Percentiles rank a stretch among this genome's conserved stretches.
Evolutionary conservation across 1,140 invertebrate genomes (phyloP).

Genomic region (Drosophila subobscura): DNA sequence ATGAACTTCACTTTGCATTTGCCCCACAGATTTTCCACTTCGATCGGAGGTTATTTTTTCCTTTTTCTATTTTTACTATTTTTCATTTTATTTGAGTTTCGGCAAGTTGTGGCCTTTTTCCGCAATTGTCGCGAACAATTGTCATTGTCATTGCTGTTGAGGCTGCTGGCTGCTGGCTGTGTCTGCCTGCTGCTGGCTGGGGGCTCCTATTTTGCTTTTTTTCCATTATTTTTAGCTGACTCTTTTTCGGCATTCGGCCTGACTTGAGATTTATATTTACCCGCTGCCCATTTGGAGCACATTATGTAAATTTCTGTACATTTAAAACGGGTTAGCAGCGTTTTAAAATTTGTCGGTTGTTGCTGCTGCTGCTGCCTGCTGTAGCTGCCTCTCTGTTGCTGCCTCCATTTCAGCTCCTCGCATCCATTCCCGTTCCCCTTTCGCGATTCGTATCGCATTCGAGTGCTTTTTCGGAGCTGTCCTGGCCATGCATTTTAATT

Average conservation of each 20-base stretch:
- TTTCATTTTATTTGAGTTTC: conserved; percentile 15
- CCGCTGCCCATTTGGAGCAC: conserved; percentile 72
- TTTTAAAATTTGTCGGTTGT: conserved; percentile 53
- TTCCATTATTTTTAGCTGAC: conserved; percentile 21
- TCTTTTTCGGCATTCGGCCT: conserved; percentile 52
- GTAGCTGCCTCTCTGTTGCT: conserved; percentile 21
- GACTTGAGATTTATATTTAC: conserved; percentile 69
- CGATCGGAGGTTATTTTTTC: no score
- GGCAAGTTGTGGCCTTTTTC: conserved; percentile 68
- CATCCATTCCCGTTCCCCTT: conserved; percentile 11
- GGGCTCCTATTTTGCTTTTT: conserved; percentile 4
- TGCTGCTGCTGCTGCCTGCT: conserved; percentile 24
- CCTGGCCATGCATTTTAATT: conserved; percentile 73
- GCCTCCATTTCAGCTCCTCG: conserved; percentile 11
- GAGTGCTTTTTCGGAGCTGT: conserved; percentile 54
- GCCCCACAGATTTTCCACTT: conserved; percentile 26
- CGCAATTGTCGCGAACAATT: conserved; percentile 75
- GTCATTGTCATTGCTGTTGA: conserved; percentile 74
- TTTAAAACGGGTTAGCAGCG: conserved; percentile 67
- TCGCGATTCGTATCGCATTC: conserved; percentile 54
- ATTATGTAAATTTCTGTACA: conserved; percentile 73
- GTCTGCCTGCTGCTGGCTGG: conserved; percentile 8
- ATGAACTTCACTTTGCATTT: conserved; percentile 72
- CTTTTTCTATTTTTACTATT: background rate
- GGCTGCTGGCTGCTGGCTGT: background rate